Percentiles rank a stretch among this genome's conserved stretches.
phyloP scores from a whole-genome alignment of 2,888 invertebrate species.

The Sacculina carcini region DNA sequence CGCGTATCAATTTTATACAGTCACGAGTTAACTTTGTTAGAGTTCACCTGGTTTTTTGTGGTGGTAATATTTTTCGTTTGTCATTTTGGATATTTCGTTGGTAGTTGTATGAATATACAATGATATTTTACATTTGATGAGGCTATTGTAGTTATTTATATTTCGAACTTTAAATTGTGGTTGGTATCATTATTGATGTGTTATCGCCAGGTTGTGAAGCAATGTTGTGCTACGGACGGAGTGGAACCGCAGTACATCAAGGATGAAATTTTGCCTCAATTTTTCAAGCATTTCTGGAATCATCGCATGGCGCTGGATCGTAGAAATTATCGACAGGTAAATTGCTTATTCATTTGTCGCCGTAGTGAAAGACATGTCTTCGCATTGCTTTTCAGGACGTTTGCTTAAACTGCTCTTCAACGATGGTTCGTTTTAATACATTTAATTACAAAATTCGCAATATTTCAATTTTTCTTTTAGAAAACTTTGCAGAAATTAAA shows the following conservation, averaged over 20 bases:
- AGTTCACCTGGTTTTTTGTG: too few species aligned
- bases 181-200: too few species aligned
- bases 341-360: neutral
- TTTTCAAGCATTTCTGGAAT: constrained; percentile 99
- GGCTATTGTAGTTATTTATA: constrained; percentile 6
- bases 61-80: too few species aligned
- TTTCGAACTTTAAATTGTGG: constrained; percentile 14
- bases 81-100: too few species aligned
- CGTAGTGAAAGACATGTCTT: neutral
- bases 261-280: constrained; percentile 92
- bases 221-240: constrained; percentile 99
- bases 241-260: constrained; percentile 98
- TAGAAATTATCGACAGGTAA: constrained; percentile 79
- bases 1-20: too few species aligned
- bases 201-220: constrained; percentile 63
- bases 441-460: too few species aligned
- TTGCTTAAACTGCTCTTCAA: too few species aligned
- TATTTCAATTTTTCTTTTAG: too few species aligned
- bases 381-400: neutral
- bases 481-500: too few species aligned
- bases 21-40: too few species aligned
- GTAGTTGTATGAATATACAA: constrained; percentile 1
- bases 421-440: too few species aligned
- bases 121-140: constrained; percentile 2
- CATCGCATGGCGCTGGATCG: constrained; percentile 97